phyloP scores from a whole-genome alignment of 2,113 vertebrate species.

The Ptilorrhoa leucosticta region DNA sequence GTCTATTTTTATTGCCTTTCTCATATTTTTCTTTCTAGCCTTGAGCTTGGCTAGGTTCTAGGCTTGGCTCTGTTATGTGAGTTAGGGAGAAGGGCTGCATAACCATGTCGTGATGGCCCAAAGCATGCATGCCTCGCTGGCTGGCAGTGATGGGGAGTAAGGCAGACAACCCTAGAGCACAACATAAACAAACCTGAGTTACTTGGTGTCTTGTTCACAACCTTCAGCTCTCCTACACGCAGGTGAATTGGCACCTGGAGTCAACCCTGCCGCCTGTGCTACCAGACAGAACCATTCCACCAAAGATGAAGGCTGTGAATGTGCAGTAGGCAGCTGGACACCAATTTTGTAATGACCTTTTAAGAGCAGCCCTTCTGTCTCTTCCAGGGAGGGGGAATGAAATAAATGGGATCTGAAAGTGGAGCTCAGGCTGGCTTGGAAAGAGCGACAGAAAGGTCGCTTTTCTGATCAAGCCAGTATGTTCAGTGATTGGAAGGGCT shows the following conservation, averaged over 20 bases:
- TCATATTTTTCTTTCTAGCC: neutral
- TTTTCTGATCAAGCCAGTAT: neutral
- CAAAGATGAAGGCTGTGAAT: neutral
- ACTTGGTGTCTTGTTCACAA: neutral
- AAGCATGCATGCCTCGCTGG: neutral
- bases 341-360: conserved; percentile 39
- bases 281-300: neutral
- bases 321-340: neutral
- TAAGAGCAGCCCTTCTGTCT: conserved; percentile 33
- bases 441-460: neutral
- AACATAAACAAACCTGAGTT: neutral
- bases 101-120: neutral
- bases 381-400: conserved; percentile 2
- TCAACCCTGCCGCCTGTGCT: neutral
- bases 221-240: neutral
- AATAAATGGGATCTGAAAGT: neutral
- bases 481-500: neutral
- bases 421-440: neutral
- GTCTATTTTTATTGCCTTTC: neutral
- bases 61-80: neutral
- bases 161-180: neutral
- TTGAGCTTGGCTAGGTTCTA: no score
- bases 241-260: neutral
- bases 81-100: neutral
- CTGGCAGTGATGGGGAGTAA: neutral